phyloP scores from a whole-genome alignment of 92 coral and sea anemone genomes.

The Palythoa grandiflora region DNA sequence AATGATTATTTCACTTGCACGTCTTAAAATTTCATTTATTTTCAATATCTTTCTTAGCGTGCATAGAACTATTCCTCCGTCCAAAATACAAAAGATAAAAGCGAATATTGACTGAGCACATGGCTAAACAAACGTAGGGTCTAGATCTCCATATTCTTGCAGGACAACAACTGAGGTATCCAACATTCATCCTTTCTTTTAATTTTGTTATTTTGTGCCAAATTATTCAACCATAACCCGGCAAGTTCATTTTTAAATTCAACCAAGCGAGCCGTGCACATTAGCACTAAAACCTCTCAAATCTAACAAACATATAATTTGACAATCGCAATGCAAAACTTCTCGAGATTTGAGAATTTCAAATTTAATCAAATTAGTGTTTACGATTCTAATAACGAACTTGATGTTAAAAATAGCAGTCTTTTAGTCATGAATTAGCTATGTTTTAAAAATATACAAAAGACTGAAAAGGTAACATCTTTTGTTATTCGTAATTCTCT shows the following conservation, averaged over 20 bases:
- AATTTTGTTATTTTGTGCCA: not conserved
- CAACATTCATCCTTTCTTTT: not conserved
- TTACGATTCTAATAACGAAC: not conserved
- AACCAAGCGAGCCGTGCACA: not conserved
- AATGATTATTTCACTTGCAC: conserved; percentile 22
- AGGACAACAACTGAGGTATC: too few species aligned
- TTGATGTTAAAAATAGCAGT: not conserved
- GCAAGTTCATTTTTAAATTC: not conserved
- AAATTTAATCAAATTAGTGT: not conserved
- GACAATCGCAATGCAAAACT: not conserved
- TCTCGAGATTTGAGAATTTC: not conserved
- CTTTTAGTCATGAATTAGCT: not conserved
- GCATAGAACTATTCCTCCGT: not conserved
- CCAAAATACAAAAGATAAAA: not conserved
- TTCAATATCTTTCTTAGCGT: not conserved
- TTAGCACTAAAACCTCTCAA: not conserved
- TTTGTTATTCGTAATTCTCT: not conserved
- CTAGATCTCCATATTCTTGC: too few species aligned
- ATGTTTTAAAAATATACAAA: not conserved
- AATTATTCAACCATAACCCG: not conserved
- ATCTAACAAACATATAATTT: not conserved
- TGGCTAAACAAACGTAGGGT: not conserved
- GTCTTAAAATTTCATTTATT: conserved; percentile 16
- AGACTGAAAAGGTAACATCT: not conserved
- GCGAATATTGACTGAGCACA: not conserved